Evolutionary conservation across 1,140 invertebrate species (phyloP).

Genomic region (Thrips palmi): DNA sequence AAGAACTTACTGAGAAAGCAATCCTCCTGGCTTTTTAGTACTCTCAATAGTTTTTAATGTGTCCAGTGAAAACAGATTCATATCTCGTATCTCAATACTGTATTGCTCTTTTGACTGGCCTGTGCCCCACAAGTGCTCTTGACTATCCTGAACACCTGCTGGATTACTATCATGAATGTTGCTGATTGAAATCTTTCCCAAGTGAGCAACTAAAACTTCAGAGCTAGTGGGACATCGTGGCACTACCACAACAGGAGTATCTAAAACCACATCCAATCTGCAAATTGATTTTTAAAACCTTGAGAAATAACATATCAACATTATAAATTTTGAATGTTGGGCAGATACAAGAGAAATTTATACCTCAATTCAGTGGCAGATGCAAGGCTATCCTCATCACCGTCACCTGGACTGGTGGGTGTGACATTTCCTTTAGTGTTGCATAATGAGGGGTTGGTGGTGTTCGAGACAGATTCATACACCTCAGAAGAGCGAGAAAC

Average conservation of each 20-base stretch:
- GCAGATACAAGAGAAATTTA: too few relatives aligned
- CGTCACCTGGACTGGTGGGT: slow-evolving; percentile 24
- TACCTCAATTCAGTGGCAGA: too few relatives aligned
- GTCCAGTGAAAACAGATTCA: slow-evolving; percentile 67
- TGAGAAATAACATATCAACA: background rate
- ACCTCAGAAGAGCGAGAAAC: slow-evolving; percentile 23
- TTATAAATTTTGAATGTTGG: background rate
- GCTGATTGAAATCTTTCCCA: slow-evolving; percentile 66
- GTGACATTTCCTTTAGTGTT: slow-evolving; percentile 22
- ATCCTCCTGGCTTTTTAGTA: background rate
- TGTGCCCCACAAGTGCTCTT: too few relatives aligned
- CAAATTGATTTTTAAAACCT: too few relatives aligned
- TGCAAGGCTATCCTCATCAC: slow-evolving; percentile 16
- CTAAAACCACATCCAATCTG: slow-evolving; percentile 55
- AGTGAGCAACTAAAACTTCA: slow-evolving; percentile 78
- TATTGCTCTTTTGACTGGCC: slow-evolving; percentile 25
- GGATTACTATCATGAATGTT: slow-evolving; percentile 13
- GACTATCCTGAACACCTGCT: too few relatives aligned
- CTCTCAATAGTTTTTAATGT: slow-evolving; percentile 7
- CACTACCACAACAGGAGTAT: slow-evolving; percentile 78
- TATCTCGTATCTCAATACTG: slow-evolving; percentile 56
- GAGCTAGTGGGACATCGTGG: slow-evolving; percentile 56
- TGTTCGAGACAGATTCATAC: slow-evolving; percentile 15
- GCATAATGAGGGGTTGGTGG: slow-evolving; percentile 17
- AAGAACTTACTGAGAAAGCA: background rate